Evolutionary conservation across 2,797 vertebrate genomes (phyloP), one percentile per base, ranked within the genome.

Genomic region (Parotocinclus haroldoi): DNA sequence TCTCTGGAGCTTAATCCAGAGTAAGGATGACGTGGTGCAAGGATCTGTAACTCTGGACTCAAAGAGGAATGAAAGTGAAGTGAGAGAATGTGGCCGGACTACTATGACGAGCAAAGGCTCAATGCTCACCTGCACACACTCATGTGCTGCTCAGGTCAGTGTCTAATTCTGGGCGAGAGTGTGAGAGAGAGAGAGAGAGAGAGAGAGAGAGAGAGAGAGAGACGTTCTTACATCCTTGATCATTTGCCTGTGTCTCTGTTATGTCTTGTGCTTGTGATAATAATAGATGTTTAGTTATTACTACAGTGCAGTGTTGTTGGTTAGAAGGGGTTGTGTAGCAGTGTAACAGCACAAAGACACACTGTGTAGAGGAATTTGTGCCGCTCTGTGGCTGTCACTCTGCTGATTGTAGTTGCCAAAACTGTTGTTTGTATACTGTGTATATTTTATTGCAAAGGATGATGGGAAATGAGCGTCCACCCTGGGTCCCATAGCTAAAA

Each of bases 111-210:
- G 77, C 75, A 88, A 71, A 81, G 82, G n/a, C 90, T 96, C 78
- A 93, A 93, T 63, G 88, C 92, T 78, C 91, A 93, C 87, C 89
- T 98, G 85, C 91, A 90, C 80, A 90, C 92, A 61, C 92, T 89
- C 84, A 98, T 99, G 96, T 99, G 96, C 89, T 99, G 96, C 83
- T 87, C 96, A 83, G 96, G 96, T 98, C 81, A 91, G 95, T 97
- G 90, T 78, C 71, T 59, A 64, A 27, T 59, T 65, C 46, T 44
- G 61, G 18, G 50, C 55, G 45, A 66, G 76, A 69, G 55, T 76
- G 78, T 44, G 51, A 2, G 27, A 2, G 27, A 2, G 27, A 2
- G 27, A 2, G 27, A 2, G 27, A 2, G 27, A 27, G 60, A 57
- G 9, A 6, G 10, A 6, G 13, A 27, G 45, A 61, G 27, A 2